These are phyloP conservation scores for Brachionus angularis DNA, from an alignment of 1,140 invertebrate genomes.

Conservation along the genomic window DNA sequence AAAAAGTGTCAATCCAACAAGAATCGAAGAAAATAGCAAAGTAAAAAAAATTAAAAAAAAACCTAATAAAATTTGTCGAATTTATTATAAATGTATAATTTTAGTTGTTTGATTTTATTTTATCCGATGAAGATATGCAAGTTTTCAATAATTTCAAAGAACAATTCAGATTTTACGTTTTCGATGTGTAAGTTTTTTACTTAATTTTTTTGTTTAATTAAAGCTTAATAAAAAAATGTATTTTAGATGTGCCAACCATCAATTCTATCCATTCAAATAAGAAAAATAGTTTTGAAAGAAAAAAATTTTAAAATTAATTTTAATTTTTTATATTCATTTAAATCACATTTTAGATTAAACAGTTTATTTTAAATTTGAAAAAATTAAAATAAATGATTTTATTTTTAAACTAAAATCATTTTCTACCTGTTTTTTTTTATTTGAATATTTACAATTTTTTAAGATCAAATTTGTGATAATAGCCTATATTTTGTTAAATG, in stretches of 20 bases:
- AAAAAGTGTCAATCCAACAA: conserved; percentile 16
- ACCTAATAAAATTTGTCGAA: too few species aligned
- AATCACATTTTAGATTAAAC: too few species aligned
- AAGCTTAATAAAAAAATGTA: not conserved
- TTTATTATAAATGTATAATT: too few species aligned
- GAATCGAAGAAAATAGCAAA: conserved; percentile 31
- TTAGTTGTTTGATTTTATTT: conserved; percentile 42
- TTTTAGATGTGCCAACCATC: conserved; percentile 26
- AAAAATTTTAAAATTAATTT: not conserved
- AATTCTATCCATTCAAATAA: conserved; percentile 34
- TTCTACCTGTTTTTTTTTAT: too few species aligned
- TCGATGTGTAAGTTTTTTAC: conserved; percentile 32
- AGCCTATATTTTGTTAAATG: too few species aligned
- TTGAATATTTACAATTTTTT: too few species aligned
- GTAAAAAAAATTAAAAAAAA: too few species aligned
- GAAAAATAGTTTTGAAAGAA: not conserved
- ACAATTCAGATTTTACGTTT: conserved; percentile 38
- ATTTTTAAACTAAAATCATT: too few species aligned
- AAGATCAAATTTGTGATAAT: too few species aligned
- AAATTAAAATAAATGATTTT: too few species aligned
- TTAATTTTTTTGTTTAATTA: not conserved
- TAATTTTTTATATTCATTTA: not conserved
- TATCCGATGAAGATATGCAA: conserved; percentile 10
- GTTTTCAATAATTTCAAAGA: conserved; percentile 37
- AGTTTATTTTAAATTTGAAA: not conserved